These are phyloP conservation scores for Loriculus beryllinus DNA, from an alignment of 2,797 vertebrate genomes.

Conservation along the genomic window DNA sequence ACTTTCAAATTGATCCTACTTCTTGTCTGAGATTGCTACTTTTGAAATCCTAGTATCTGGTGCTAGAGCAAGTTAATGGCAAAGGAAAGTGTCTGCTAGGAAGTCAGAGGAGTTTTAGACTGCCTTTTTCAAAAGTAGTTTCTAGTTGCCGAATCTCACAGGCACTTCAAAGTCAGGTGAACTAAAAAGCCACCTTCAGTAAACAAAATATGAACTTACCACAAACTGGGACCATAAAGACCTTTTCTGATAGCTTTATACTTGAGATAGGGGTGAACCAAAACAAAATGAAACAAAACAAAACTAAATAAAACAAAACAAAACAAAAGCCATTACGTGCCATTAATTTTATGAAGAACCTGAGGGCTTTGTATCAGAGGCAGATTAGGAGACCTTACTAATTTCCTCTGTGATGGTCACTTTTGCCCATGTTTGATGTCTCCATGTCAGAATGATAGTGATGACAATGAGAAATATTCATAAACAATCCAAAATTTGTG, in stretches of 20 bases:
- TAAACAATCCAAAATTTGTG: background rate
- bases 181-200: background rate
- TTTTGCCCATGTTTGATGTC: background rate
- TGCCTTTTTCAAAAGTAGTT: background rate
- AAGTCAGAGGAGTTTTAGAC: background rate
- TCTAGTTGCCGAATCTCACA: background rate
- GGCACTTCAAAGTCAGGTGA: background rate
- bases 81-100: background rate
- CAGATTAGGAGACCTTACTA: background rate
- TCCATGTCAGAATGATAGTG: background rate
- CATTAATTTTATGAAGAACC: background rate
- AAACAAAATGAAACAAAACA: background rate
- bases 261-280: background rate
- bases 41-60: background rate
- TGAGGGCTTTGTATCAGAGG: background rate
- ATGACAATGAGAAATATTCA: background rate
- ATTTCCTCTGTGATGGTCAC: background rate
- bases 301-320: background rate
- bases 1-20: background rate
- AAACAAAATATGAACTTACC: background rate
- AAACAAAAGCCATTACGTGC: background rate
- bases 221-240: background rate
- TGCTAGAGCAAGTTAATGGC: background rate
- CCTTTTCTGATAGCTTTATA: background rate
- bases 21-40: background rate